Percentiles rank a stretch among this genome's conserved stretches.
Conservation (phyloP, 2,797 vertebrate species). For the Cephalopachus bancanus region DNA sequence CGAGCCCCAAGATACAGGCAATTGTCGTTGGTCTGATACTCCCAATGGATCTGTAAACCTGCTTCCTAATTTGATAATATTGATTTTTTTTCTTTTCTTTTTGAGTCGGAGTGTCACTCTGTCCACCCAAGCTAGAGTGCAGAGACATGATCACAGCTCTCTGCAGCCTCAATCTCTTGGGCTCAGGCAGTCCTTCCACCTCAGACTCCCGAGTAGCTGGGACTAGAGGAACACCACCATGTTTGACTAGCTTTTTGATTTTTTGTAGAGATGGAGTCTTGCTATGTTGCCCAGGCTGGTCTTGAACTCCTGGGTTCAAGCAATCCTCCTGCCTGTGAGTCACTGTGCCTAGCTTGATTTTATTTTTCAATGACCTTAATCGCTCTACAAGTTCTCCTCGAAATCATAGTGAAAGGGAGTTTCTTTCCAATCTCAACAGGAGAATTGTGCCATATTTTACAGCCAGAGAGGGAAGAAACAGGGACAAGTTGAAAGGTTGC, state of each 20-base stretch:
- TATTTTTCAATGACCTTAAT: constrained; percentile 16
- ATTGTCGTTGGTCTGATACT: constrained; percentile 58
- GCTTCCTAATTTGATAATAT: background rate
- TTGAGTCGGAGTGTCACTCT: too few relatives aligned
- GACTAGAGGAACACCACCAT: too few relatives aligned
- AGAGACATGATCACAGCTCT: too few relatives aligned
- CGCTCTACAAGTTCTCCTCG: background rate
- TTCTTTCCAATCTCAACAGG: constrained; percentile 21
- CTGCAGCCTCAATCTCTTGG: too few relatives aligned
- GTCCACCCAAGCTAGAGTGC: too few relatives aligned
- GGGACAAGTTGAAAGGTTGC: background rate
- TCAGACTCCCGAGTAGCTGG: too few relatives aligned
- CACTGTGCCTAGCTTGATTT: background rate
- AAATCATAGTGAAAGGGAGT: background rate
- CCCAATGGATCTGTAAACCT: constrained; percentile 54
- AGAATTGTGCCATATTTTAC: constrained; percentile 48
- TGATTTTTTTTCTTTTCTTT: background rate
- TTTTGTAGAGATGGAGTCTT: too few relatives aligned
- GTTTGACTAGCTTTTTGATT: too few relatives aligned
- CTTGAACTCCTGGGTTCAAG: too few relatives aligned
- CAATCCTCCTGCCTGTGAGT: too few relatives aligned
- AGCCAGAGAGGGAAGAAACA: constrained; percentile 43
- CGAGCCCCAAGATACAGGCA: constrained; percentile 18
- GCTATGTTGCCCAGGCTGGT: too few relatives aligned
- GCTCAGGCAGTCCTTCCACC: too few relatives aligned